Evolutionary conservation across 2,113 vertebrate genomes (phyloP), one percentile per base, ranked within the genome.

Genomic region (Paramisgurnus dabryanus): DNA sequence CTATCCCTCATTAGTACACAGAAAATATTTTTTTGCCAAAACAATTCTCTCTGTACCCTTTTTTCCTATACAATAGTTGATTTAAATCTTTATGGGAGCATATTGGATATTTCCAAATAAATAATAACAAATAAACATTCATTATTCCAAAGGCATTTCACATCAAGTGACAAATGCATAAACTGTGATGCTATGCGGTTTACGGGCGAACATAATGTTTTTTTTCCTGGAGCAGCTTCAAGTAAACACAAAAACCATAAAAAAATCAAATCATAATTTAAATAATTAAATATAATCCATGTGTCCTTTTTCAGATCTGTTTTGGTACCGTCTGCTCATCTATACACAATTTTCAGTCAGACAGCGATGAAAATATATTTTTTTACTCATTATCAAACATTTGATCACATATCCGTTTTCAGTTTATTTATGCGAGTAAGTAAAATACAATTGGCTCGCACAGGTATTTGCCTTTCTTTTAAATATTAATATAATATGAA

Each of bases 261-360:
- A 34, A 34, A 34, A 53, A 70, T 70, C 47, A 39, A 39, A 13
- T 73, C 1, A 34, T 34, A 34, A 34, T 34, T 2, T 34, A 34
- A 34, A 34, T 34, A 34, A 34, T 34, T 34, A n/a, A 74, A 61
- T 18, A 50, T 47, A 41, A 43, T 72, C 11, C 39, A 50, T 50
- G 34, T 72, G 53, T 43, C 49, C 55, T 63, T 39, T 66, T 57
- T 12, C 72, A 18, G 76, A 39, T 39, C 40, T 40, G 18, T 80
- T 87, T 86, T 86, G 83, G 55, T 80, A 84, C 85, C 63, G 86
- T 88, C 90, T 82, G 91, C 88, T 86, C 15, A 87, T 89, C 89
- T 90, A 89, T 65, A 50, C 61, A 49, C 18, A 22, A 55, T 68
- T 34, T 53, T 78, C 61, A 69, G 80, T 41, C 17, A 74, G 57